Evolutionary conservation across 37 sponge, comb jelly and placozoan genomes (phyloP), one percentile per base, ranked within the genome.

Genomic region (Haliclona indistincta): DNA sequence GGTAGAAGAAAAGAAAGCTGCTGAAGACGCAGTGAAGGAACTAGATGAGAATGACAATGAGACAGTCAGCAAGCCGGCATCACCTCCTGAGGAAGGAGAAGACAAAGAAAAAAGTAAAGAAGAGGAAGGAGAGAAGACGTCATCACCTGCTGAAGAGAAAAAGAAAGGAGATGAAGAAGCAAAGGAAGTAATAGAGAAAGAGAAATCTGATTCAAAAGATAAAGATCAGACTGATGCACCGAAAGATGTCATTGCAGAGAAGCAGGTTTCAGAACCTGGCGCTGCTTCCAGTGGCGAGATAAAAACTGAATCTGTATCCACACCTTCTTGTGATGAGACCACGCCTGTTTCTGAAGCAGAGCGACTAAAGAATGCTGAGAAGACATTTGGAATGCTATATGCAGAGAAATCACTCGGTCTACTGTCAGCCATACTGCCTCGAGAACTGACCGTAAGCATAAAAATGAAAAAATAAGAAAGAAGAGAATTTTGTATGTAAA

Each of bases 381-480:
- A 78, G 62, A 71, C 37, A 15, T 78, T 79, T 60, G 63, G 58
- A 35, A 17, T 22, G 28, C 72, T 76, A 0, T 36, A 11, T 38
- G 32, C 83, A 15, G 75, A 84, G 33, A 56, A 37, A 19, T 29
- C 53, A 11, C 56, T 90, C 47, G 81, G 85, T 30, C 53, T 84
- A 51, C 56, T 90, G 29, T 74, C 80, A 13, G 69, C 69, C 25
- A 68, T 83, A 26, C 71, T 89, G 34, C 84, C 89, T 0, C 56
- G 79, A 13, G 84, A 83, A 40, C 35, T 53, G 30, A 33, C 47
- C 33, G 86, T 85, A 30, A 65, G 86, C 32, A 54, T 2, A 5
- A 5, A 4, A 11, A n/a, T 43, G 6, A 58, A n/a, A n/a, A n/a
- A n/a, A n/a, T n/a, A n/a, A n/a, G n/a, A n/a, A n/a, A n/a, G n/a